These are phyloP conservation scores for Spisula subtruncata DNA, from an alignment of 2,888 invertebrate species.

Conservation along the genomic window DNA sequence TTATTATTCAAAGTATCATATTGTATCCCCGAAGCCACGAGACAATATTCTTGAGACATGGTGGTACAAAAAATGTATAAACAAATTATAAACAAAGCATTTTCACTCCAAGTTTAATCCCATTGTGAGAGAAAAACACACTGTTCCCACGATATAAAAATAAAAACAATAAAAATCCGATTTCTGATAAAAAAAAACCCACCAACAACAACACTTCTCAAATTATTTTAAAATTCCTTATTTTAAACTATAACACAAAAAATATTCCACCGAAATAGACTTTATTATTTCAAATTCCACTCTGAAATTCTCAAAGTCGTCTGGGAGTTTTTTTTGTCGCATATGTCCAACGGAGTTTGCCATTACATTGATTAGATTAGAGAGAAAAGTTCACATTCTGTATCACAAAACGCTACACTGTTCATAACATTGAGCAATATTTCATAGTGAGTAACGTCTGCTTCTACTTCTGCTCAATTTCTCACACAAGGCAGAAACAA, in stretches of 20 bases:
- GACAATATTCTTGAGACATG: constrained; percentile 44
- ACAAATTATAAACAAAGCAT: constrained; percentile 16
- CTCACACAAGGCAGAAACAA: constrained; percentile 40
- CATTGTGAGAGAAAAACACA: neutral
- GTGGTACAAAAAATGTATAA: neutral
- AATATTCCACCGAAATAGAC: neutral
- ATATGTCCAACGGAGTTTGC: constrained; percentile 7
- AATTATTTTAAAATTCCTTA: neutral
- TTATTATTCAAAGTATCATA: constrained; percentile 63
- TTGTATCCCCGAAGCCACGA: constrained; percentile 51
- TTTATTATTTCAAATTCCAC: neutral
- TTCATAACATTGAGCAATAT: constrained; percentile 7
- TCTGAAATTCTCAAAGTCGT: neutral
- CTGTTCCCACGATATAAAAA: neutral
- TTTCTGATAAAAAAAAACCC: neutral
- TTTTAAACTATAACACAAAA: neutral
- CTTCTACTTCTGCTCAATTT: constrained; percentile 26
- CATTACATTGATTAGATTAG: constrained; percentile 7
- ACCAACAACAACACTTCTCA: neutral
- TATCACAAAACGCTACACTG: constrained; percentile 1
- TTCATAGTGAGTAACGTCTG: neutral
- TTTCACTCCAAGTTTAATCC: neutral
- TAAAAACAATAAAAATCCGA: neutral
- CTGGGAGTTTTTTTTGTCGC: neutral
- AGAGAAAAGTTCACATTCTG: neutral